Conservation (phyloP, 2,797 vertebrate species). For the Pogonophryne albipinna region DNA sequence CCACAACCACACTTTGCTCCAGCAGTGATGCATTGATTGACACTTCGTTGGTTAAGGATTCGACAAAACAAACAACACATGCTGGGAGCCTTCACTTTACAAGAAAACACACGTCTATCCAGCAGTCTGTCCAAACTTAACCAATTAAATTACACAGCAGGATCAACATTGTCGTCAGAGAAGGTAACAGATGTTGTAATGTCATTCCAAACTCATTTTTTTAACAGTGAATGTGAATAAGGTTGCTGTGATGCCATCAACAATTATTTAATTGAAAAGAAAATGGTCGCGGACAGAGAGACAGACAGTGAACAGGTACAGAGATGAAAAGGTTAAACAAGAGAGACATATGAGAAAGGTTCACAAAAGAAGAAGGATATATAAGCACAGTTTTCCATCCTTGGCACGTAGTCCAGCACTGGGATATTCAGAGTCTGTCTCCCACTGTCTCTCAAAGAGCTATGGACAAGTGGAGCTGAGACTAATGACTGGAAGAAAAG, state of each 20-base stretch:
- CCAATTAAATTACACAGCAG: neutral
- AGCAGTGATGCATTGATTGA: slow-evolving; percentile 6
- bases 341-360: neutral
- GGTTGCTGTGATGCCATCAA: neutral
- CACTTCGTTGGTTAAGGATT: slow-evolving; percentile 3
- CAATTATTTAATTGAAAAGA: neutral
- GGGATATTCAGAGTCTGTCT: neutral
- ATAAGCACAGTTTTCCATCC: neutral
- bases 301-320: neutral
- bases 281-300: neutral
- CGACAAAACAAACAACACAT: neutral
- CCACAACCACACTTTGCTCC: slow-evolving; percentile 20
- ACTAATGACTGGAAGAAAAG: neutral
- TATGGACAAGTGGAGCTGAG: neutral
- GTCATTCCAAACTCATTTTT: neutral
- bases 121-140: neutral
- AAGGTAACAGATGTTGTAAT: neutral
- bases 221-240: neutral
- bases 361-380: neutral
- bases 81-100: neutral
- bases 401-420: neutral
- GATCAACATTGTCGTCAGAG: neutral
- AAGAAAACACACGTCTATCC: neutral
- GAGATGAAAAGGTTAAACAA: neutral
- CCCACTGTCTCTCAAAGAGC: slow-evolving; percentile 5